Evolutionary conservation across 1,140 invertebrate species (phyloP), one percentile per base, ranked within the genome.

Genomic region (Pristionchus pacificus): DNA sequence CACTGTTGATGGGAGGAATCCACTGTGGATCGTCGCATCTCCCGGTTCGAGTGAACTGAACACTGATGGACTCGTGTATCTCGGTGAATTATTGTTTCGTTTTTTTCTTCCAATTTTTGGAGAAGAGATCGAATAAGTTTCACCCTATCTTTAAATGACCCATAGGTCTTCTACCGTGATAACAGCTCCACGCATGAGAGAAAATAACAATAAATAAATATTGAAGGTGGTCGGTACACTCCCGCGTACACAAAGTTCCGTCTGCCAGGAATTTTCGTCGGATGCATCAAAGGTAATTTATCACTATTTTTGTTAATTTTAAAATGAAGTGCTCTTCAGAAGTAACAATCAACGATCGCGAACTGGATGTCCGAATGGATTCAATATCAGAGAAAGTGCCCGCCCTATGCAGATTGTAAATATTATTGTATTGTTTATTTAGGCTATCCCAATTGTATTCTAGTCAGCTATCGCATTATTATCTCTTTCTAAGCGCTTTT

Each of bases 31-130:
- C 13, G 61, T 73, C 2, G 29, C 71, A 10, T 63, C 71, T 32
- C 65, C 71, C n/a, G 71, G 71, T 27, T 58, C 69, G 28, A 28
- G n/a, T 27, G 33, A 68, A 58, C 28, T 73, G 19, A 60, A 73
- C 60, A 55, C 65, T 1, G 68, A 73, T 65, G 71, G 71, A 59
- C 24, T 73, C 3, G 55, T 68, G 6, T 73, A 68, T 30, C 29
- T 73, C 0, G 71, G 71, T 33, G 71, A 49, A 19, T 49, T 19
- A 19, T 49, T 49, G 38, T 6, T 49, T 49, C 6, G 19, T 49
- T 19, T 49, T 49, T 49, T 6, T 10, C 19, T 19, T 49, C 19
- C 19, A 19, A 49, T 49, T 49, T 49, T 19, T 19, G 19, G 38
- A 19, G 19, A 19, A 19, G 6, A 6, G 38, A 6, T 6, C 38